Conservation (phyloP, 2,113 vertebrate species). For the Brachirus orientalis region DNA sequence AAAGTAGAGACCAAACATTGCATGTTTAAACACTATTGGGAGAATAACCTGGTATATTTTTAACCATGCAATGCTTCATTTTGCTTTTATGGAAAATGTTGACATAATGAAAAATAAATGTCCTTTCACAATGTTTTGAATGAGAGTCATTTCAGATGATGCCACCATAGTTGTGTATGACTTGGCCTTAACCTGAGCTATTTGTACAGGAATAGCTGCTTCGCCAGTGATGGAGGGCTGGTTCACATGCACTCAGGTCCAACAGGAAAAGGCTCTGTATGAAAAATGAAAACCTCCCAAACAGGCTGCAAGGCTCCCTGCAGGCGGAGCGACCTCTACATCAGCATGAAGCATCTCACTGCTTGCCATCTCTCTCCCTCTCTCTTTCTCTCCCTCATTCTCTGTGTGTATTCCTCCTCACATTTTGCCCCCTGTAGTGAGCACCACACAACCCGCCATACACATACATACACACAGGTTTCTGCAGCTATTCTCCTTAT, state of each 20-base stretch:
- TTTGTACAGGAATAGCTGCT: no score
- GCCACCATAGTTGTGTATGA: no score
- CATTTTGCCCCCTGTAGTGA: constrained; percentile 33
- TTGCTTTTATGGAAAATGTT: no score
- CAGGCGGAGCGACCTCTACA: constrained; percentile 32
- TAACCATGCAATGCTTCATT: no score
- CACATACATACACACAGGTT: constrained; percentile 22
- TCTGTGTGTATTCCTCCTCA: constrained; percentile 32
- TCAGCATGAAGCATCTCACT: constrained; percentile 16
- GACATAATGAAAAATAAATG: no score
- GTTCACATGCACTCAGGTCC: not conserved
- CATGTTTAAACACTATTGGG: no score
- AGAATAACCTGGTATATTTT: no score
- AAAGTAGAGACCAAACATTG: no score
- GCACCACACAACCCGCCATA: constrained; percentile 14
- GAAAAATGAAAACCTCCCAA: constrained; percentile 12
- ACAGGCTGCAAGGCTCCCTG: constrained; percentile 22
- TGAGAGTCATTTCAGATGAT: no score
- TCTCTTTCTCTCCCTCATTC: not conserved
- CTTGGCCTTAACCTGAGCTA: no score
- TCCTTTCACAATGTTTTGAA: no score
- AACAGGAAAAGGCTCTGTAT: not conserved
- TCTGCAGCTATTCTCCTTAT: constrained; percentile 27
- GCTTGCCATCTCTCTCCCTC: constrained; percentile 7
- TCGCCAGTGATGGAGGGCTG: no score